phyloP scores from a whole-genome alignment of 2,888 invertebrate species.

The Pogonocherus hispidulus region DNA sequence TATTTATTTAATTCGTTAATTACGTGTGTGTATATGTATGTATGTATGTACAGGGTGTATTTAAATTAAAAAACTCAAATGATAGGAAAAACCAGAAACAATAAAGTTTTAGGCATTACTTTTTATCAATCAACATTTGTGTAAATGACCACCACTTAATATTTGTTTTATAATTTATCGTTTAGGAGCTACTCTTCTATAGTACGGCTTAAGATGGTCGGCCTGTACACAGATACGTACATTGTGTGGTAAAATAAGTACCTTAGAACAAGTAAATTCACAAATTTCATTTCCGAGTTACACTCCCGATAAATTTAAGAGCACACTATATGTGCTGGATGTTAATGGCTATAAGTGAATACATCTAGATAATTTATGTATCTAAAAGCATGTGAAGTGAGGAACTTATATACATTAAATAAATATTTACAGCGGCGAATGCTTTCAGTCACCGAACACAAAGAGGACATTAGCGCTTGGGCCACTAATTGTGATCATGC shows the following conservation, averaged over 20 bases:
- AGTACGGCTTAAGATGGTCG: no score
- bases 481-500: slow-evolving; percentile 29
- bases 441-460: slow-evolving; percentile 32
- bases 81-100: no score
- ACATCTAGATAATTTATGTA: slow-evolving; percentile 36
- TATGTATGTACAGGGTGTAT: no score
- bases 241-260: slow-evolving; percentile 19
- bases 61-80: no score
- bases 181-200: no score
- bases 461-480: slow-evolving; percentile 32
- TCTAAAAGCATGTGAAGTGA: slow-evolving; percentile 35
- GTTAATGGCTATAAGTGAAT: slow-evolving; percentile 37
- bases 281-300: slow-evolving; percentile 32
- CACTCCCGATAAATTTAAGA: slow-evolving; percentile 30
- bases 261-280: slow-evolving; percentile 27
- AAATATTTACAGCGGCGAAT: slow-evolving; percentile 34
- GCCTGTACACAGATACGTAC: not conserved
- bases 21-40: no score
- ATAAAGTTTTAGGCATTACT: no score
- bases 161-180: no score
- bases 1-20: no score
- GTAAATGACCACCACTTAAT: no score
- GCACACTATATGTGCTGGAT: slow-evolving; percentile 29
- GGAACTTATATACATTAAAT: slow-evolving; percentile 35
- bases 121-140: no score